Base-by-base conservation (phyloP, 2,888 invertebrate species). In the Tortrix viridana region DNA sequence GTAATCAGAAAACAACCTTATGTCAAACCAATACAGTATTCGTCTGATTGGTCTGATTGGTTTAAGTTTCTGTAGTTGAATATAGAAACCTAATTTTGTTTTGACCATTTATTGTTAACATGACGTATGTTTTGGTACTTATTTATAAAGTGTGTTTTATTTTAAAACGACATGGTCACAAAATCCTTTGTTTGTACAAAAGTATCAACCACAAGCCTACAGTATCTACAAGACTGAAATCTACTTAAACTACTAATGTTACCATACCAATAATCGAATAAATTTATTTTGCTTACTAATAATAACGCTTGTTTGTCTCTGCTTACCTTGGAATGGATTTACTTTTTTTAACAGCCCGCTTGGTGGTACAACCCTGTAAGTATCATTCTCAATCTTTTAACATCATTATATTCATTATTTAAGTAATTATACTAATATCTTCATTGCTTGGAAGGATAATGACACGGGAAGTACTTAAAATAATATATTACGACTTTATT, bases 291-390 rank as follows among this genome's bases (percentile, higher is more conserved):
- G 68, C 69, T 60, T 65, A 72, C 23, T 60, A 54, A 54, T 48
- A 53, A 54, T 20, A 65, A 55, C 69, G 69, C 74, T 66, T 75
- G 73, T 73, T 72, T 67, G 32, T 32, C 66, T 71, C 61, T 73
- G 89, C 89, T 83, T 85, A 62, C 86, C 73, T 71, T 82, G 80
- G 76, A 80, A 72, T 72, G 77, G 67, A 74, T 75, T 79, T 68
- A 66, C 69, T 69, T 63, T 68, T 68, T n/a, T 72, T 82, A 74
- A 77, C 86, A 97, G 97, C 97, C 97, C 84, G 95, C 96, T 80
- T 97, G 97, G 97, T 97, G 97, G 97, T 97, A 97, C 90, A 96
- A 96, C 86, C 97, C 97, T 86, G 97, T 97, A 93, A 97, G 97
- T 96, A 94, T 79, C 5, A 46, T 38, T 49, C 5, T 52, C 16